phyloP scores from a whole-genome alignment of 2,888 invertebrate species.

The Cecidostiba fungosa region DNA sequence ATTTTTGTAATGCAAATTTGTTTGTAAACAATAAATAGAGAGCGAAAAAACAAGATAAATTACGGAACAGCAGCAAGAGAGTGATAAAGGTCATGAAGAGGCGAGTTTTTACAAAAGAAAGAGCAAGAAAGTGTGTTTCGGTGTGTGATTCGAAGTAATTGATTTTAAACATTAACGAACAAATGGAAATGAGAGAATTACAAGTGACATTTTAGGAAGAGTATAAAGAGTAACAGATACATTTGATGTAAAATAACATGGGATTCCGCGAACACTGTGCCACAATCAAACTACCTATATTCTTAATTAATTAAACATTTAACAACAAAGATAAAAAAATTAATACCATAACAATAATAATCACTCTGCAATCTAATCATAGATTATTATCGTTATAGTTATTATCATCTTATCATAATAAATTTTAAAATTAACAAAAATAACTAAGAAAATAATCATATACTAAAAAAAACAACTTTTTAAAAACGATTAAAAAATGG shows the following conservation, averaged over 20 bases:
- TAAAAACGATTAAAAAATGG: conserved; percentile 84
- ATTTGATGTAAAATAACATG: conserved; percentile 62
- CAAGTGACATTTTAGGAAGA: conserved; percentile 7
- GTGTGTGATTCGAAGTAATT: conserved; percentile 17
- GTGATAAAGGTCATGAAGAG: conserved; percentile 43
- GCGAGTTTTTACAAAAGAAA: conserved; percentile 1
- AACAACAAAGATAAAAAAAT: conserved; percentile 64
- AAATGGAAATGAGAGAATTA: not conserved
- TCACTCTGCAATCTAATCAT: conserved; percentile 78
- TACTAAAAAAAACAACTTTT: conserved; percentile 79
- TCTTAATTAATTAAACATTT: conserved; percentile 63
- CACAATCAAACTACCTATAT: conserved; percentile 83
- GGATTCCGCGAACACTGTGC: conserved; percentile 82
- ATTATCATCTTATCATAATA: conserved; percentile 65
- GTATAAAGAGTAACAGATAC: conserved; percentile 53
- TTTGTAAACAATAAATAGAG: not conserved
- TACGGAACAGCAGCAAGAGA: conserved; percentile 22
- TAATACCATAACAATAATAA: conserved; percentile 67
- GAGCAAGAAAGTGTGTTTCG: conserved; percentile 51
- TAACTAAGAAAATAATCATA: conserved; percentile 78
- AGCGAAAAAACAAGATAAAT: conserved; percentile 11
- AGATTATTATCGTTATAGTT: conserved; percentile 60
- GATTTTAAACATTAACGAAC: conserved; percentile 14
- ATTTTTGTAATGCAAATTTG: conserved; percentile 11
- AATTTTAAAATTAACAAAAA: conserved; percentile 55